A percentile compares a stretch with the other conserved stretches of the same genome.
These are phyloP conservation scores for Chionoecetes opilio DNA, from an alignment of 1,140 invertebrate genomes.

Conservation along the genomic window DNA sequence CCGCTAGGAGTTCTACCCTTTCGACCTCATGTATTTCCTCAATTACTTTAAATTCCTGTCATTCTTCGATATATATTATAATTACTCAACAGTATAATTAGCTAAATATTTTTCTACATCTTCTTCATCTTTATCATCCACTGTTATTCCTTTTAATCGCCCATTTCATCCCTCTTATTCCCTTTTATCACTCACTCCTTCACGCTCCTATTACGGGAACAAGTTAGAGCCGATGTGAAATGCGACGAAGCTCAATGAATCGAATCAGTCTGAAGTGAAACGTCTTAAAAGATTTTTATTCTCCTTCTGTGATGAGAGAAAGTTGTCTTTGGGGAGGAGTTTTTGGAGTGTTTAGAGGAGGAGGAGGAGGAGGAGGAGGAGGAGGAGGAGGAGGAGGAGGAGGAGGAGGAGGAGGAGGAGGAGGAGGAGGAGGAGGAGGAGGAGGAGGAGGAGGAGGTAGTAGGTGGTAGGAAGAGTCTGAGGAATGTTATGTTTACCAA, in stretches of 20 bases:
- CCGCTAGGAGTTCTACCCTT: neutral
- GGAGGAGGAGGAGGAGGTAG: neutral
- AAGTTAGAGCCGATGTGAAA: neutral
- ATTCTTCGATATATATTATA: too few species aligned
- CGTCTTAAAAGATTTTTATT: neutral
- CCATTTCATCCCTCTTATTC: neutral
- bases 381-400: neutral
- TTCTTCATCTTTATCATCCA: too few species aligned
- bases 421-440: neutral
- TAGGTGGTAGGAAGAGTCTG: neutral
- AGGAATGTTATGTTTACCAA: conserved; percentile 16
- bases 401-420: neutral
- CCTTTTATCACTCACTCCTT: neutral
- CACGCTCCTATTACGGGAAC: neutral
- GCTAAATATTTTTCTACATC: too few species aligned
- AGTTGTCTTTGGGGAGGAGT: neutral
- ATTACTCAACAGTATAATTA: too few species aligned
- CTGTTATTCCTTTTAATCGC: neutral
- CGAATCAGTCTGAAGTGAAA: neutral
- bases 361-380: neutral
- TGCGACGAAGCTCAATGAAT: neutral
- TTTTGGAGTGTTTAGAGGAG: neutral
- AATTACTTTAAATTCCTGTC: too few species aligned
- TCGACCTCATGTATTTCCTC: neutral
- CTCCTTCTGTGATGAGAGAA: neutral